Evolutionary conservation across 1,140 invertebrate genomes (phyloP).

Genomic region (Subanguina moxae): DNA sequence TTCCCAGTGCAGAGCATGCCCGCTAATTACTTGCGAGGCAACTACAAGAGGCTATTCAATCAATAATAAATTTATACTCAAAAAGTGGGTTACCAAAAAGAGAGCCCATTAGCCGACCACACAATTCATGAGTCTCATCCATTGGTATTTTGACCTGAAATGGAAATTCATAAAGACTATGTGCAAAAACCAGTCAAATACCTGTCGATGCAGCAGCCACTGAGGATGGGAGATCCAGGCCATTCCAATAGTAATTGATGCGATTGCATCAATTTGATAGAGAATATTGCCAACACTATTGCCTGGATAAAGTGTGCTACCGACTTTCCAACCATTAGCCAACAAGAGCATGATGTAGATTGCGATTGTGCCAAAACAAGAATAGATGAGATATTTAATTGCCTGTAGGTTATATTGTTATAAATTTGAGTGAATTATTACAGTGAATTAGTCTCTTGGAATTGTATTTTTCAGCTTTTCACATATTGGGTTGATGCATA

Average conservation of each 20-base stretch:
- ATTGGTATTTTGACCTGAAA: slow-evolving; percentile 47
- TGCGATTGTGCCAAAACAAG: slow-evolving; percentile 29
- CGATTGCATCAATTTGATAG: slow-evolving; percentile 55
- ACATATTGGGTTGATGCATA: too few relatives aligned
- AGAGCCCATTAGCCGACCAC: slow-evolving; percentile 54
- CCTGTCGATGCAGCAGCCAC: slow-evolving; percentile 57
- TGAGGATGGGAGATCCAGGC: slow-evolving; percentile 54
- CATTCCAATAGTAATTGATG: slow-evolving; percentile 52
- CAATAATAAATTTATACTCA: not conserved
- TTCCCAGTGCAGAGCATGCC: slow-evolving; percentile 54
- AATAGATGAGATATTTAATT: slow-evolving; percentile 38
- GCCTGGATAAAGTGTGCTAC: slow-evolving; percentile 25
- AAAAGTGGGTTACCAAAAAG: slow-evolving; percentile 32
- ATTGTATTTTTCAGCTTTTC: too few relatives aligned
- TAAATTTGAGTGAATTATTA: not conserved
- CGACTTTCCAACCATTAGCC: slow-evolving; percentile 38
- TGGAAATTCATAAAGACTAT: slow-evolving; percentile 1
- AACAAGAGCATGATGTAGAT: slow-evolving; percentile 40
- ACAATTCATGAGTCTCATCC: slow-evolving; percentile 54
- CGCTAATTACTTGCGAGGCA: slow-evolving; percentile 13
- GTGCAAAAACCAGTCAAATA: not conserved
- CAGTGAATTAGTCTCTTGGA: too few relatives aligned
- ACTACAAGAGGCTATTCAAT: slow-evolving; percentile 6
- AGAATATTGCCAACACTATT: slow-evolving; percentile 47
- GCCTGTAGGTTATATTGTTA: not conserved